phyloP scores from a whole-genome alignment of 2,113 vertebrate genomes.

The Turdus rufiventris region DNA sequence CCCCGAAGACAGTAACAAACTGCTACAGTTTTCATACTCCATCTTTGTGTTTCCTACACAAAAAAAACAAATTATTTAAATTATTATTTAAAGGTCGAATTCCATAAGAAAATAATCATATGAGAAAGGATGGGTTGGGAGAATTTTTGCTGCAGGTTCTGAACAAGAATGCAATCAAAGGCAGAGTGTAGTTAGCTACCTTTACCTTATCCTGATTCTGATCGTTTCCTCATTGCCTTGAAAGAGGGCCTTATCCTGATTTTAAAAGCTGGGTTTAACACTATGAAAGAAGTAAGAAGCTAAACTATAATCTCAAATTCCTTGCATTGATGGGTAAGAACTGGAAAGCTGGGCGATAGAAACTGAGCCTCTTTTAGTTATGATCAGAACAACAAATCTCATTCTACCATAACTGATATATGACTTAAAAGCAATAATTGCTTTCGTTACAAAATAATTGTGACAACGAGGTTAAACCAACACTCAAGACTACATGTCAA shows the following conservation, averaged over 20 bases:
- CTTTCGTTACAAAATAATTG: neutral
- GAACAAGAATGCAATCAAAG: neutral
- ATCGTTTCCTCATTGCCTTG: neutral
- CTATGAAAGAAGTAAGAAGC: neutral
- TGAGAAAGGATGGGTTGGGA: neutral
- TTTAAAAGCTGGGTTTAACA: neutral
- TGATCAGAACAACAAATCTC: neutral
- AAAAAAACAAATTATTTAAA: neutral
- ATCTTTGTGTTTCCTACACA: neutral
- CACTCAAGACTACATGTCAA: neutral
- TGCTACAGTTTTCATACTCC: neutral
- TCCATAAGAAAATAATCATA: neutral
- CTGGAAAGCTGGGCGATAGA: neutral
- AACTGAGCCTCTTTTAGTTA: neutral
- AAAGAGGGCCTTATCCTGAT: neutral
- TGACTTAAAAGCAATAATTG: neutral
- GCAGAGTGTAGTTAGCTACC: neutral
- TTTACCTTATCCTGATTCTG: neutral
- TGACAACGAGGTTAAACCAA: neutral
- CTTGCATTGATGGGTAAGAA: neutral
- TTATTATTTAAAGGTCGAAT: neutral
- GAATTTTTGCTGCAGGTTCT: neutral
- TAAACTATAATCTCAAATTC: neutral
- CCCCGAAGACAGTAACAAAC: neutral
- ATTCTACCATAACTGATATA: neutral